Percentiles rank a stretch among this genome's conserved stretches.
phyloP scores from a whole-genome alignment of 2,888 invertebrate species.

The Tetramorium bicarinatum region DNA sequence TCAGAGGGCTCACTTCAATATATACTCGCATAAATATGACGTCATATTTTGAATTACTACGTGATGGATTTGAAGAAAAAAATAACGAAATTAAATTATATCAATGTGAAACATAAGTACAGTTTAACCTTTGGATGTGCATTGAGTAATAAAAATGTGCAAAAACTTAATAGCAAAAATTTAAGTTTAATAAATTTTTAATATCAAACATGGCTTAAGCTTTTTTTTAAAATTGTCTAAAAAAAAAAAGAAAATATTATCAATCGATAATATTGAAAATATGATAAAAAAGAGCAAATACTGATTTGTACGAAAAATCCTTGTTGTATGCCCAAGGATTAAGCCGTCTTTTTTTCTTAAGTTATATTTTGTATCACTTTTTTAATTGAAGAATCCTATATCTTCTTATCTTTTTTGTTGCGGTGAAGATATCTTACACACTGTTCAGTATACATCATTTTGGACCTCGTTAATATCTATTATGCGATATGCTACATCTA shows the following conservation, averaged over 20 bases:
- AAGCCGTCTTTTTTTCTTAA: conserved; percentile 13
- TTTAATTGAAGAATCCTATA: conserved; percentile 16
- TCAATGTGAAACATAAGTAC: background rate
- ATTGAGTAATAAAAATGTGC: background rate
- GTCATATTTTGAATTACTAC: conserved; percentile 11
- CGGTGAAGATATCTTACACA: conserved; percentile 48
- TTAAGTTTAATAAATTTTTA: background rate
- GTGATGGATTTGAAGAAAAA: conserved; percentile 11
- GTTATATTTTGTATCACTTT: conserved; percentile 15
- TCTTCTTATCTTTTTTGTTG: background rate
- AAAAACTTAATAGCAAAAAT: background rate
- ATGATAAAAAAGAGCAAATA: conserved; percentile 11
- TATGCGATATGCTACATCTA: conserved; percentile 60
- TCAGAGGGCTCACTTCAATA: background rate
- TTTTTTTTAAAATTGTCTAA: background rate
- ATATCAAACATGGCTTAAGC: background rate
- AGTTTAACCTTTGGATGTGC: conserved; percentile 3
- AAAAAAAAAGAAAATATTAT: background rate
- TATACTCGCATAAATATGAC: background rate
- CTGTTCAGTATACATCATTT: conserved; percentile 54
- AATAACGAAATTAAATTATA: conserved; percentile 35
- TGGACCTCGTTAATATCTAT: conserved; percentile 67
- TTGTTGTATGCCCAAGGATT: background rate
- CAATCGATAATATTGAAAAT: background rate
- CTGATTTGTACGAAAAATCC: background rate